Base-by-base conservation (phyloP, 2,888 invertebrate species). In the Spialia ferax region DNA sequence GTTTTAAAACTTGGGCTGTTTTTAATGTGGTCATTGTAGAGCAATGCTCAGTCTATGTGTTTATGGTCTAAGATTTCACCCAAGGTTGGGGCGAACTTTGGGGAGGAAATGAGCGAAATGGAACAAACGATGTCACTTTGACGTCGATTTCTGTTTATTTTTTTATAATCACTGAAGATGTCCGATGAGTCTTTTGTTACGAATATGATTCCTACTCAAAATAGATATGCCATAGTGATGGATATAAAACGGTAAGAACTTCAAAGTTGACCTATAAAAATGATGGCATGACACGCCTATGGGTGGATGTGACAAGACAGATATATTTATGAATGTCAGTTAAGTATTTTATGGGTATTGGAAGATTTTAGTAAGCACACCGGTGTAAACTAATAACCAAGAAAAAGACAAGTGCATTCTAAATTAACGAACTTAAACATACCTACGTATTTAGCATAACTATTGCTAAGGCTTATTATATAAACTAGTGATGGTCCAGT, bases 81-180 rank as follows among this genome's bases (percentile, higher is more conserved):
- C 23, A 11, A 59, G 71, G 64, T 59, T 57, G 69, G 69, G 72
- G 75, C 69, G 70, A 75, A 80, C 75, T 78, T 79, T 74, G 71
- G 70, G 76, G 71, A 79, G 79, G 79, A 79, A 85, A 86, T 82
- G 79, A 82, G 75, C 72, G 77, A 76, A 77, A 82, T 79, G 79
- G 79, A 82, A 84, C 82, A 79, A 79, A 77, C 79, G 77, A 77
- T 71, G 73, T 69, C 73, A 76, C 84, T 86, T 84, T 86, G 86
- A 84, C 83, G 79, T 78, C 69, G 68, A 70, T 52, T 71, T 54
- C 69, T 79, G 78, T 79, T 81, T 84, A 79, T 84, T 81, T 82
- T 78, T 76, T 74, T 78, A 77, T 80, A 82, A 82, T 80, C 78
- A 79, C 70, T 69, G 42, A 71, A 71, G 70, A 70, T 64, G 74